Evolutionary conservation across 37 sponge, comb jelly and placozoan species (phyloP).

Genomic region (Eunapius fragilis): DNA sequence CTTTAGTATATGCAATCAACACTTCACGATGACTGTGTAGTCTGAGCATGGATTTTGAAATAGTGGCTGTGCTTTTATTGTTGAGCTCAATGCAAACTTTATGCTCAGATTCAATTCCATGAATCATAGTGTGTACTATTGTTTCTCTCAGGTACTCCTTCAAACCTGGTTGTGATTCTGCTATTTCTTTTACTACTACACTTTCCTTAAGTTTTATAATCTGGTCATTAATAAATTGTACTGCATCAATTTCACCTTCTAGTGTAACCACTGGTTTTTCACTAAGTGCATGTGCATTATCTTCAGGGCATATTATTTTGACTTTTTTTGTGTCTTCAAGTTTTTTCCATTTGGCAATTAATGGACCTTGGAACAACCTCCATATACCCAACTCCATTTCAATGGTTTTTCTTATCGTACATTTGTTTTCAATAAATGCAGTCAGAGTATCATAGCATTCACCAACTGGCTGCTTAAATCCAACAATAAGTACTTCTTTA

Average conservation of each 20-base stretch:
- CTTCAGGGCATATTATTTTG: neutral
- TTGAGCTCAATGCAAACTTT: slow-evolving; percentile 7
- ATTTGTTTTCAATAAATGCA: slow-evolving; percentile 28
- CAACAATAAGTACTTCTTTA: slow-evolving; percentile 6
- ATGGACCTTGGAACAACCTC: slow-evolving; percentile 15
- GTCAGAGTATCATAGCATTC: slow-evolving; percentile 1
- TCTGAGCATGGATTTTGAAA: neutral
- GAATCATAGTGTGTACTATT: neutral
- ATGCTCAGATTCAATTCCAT: neutral
- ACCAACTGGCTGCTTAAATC: slow-evolving; percentile 1
- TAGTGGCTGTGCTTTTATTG: neutral
- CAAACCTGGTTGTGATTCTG: neutral
- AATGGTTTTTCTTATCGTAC: slow-evolving; percentile 6
- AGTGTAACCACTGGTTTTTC: neutral
- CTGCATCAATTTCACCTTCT: neutral
- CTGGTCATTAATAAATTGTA: neutral
- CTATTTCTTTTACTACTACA: neutral
- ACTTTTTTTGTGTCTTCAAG: neutral
- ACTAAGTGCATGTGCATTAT: neutral
- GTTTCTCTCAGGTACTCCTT: neutral
- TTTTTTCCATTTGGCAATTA: slow-evolving; percentile 17
- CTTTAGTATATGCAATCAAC: slow-evolving; percentile 6
- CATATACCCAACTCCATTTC: slow-evolving; percentile 33
- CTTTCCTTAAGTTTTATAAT: neutral
- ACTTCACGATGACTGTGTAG: neutral